Evolutionary conservation across 2,113 vertebrate genomes (phyloP).

Genomic region (Pithys albifrons): DNA sequence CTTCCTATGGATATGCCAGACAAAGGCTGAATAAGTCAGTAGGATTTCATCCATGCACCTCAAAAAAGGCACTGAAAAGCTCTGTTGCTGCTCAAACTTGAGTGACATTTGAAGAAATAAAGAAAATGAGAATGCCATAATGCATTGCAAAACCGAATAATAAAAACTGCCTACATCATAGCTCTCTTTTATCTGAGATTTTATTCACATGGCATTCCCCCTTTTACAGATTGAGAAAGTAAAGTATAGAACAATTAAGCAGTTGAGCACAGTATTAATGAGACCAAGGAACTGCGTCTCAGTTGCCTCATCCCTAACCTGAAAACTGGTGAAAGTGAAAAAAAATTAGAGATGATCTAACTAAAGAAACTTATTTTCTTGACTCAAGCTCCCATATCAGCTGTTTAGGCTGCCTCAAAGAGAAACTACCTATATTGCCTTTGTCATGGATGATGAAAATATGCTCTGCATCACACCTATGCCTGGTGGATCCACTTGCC

Average conservation of each 20-base stretch:
- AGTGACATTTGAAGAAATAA: not conserved
- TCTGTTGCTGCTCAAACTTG: not conserved
- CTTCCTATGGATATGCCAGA: not conserved
- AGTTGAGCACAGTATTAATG: not conserved
- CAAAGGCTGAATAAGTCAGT: not conserved
- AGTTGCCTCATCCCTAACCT: not conserved
- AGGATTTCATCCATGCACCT: not conserved
- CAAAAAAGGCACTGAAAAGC: not conserved
- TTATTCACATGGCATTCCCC: not conserved
- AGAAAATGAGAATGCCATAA: not conserved
- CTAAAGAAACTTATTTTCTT: not conserved
- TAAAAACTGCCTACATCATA: not conserved
- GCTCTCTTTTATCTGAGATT: not conserved
- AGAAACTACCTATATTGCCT: not conserved
- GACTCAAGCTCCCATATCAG: not conserved
- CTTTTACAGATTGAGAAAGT: not conserved
- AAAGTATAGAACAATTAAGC: not conserved
- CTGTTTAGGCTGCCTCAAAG: not conserved
- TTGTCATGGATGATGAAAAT: not conserved
- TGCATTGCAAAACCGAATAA: not conserved
- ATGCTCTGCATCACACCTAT: not conserved
- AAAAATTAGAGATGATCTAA: not conserved
- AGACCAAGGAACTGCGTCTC: not conserved
- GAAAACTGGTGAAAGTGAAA: not conserved
- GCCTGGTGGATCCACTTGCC: not conserved